Base-by-base conservation (phyloP, 2,113 vertebrate species). In the Brachionichthys hirsutus region DNA sequence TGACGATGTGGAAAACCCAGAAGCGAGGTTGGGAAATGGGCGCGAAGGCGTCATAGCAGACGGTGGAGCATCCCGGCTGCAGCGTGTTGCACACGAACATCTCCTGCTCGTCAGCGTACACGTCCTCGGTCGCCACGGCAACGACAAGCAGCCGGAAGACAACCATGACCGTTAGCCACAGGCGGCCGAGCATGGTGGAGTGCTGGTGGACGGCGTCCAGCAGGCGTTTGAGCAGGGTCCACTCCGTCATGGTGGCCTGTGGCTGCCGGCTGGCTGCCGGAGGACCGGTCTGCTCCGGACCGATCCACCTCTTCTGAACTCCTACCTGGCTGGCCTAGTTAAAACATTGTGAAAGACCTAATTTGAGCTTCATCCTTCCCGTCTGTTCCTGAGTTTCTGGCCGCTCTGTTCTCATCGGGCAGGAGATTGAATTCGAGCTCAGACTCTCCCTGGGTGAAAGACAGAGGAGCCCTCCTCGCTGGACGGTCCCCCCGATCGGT, bases 1-100 rank as follows among this genome's bases (percentile, higher is more conserved):
- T 89, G 62, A 92, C 88, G 66, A 92, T 92, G 70, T 92, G 92
- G 66, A 92, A 92, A 7, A 92, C 90, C 92, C 92, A 92, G 74
- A 92, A 92, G 12, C 91, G 88, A 3, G 91, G 90, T 42, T 92
- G 91, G 0, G 91, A 92, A 52, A 92, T 92, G 36, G 92, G 92
- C 0, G 90, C 90, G 1, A 92, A 92, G 0, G 87, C 67, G 2
- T 92, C 92, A 3, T 92, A 92, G 84, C 92, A 92, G 47, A 92
- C 85, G 1, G 89, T 92, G 22, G 87, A 58, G 64, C 92, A 92
- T 9, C 92, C 92, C 0, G 92, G 92, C 73, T 91, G 90, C 41
- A 91, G 47, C 0, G 92, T 92, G 81, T 92, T 90, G 81, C 92
- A 92, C 35, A 89, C 87, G 1, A 92, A 92, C 90, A 91, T 92